A percentile compares a stretch with the other conserved stretches of the same genome.
These are phyloP conservation scores for Drosophila gunungcola DNA, from an alignment of 1,140 invertebrate genomes.

Conservation along the genomic window DNA sequence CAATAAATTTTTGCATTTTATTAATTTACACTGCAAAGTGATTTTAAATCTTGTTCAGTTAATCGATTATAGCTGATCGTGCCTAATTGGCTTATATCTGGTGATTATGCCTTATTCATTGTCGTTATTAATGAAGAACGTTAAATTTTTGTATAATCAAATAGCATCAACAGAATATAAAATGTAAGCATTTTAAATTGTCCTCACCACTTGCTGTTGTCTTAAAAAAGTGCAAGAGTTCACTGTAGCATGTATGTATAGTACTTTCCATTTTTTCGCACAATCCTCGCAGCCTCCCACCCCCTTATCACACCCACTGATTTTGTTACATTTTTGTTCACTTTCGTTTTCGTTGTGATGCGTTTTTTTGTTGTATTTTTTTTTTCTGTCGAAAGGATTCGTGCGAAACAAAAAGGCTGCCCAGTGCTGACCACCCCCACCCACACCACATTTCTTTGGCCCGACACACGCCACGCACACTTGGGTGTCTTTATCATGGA, in stretches of 20 bases:
- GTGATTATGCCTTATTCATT: too few species aligned
- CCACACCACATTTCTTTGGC: not conserved
- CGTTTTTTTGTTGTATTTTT: conserved; percentile 26
- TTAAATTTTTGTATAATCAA: too few species aligned
- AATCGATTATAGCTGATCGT: too few species aligned
- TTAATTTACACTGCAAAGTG: too few species aligned
- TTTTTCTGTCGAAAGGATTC: conserved; percentile 71
- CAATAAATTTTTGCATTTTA: too few species aligned
- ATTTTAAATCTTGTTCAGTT: too few species aligned
- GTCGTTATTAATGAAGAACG: too few species aligned
- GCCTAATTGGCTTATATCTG: too few species aligned
- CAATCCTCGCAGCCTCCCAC: not conserved
- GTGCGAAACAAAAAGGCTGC: conserved; percentile 76
- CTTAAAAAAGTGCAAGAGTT: not conserved
- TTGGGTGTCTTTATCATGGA: conserved; percentile 75
- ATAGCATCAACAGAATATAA: too few species aligned
- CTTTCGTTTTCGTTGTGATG: conserved; percentile 60
- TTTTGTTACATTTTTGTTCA: conserved; percentile 63
- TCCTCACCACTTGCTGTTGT: not conserved
- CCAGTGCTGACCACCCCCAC: conserved; percentile 58
- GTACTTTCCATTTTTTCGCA: conserved; percentile 34
- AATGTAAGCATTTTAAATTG: too few species aligned
- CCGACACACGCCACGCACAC: conserved; percentile 75
- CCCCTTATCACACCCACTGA: conserved; percentile 31
- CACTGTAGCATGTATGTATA: conserved; percentile 19